Percentiles rank a stretch among this genome's conserved stretches.
Evolutionary conservation across 2,113 vertebrate species (phyloP).

Genomic region (Acanthisitta chloris): DNA sequence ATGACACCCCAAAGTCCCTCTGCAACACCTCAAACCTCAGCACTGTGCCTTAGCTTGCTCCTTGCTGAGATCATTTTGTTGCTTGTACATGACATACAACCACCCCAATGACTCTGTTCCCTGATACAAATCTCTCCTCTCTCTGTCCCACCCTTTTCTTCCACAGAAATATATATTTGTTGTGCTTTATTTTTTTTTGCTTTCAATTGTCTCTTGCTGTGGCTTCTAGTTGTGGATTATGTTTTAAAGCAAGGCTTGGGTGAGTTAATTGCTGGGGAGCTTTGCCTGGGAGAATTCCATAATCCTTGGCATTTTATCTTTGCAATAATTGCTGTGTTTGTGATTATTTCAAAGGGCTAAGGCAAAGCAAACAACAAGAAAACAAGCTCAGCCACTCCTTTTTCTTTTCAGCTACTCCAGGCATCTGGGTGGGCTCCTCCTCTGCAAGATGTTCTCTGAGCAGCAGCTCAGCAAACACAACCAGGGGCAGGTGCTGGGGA

Average conservation of each 20-base stretch:
- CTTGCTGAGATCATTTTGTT: neutral
- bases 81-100: neutral
- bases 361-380: conserved; percentile 29
- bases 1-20: neutral
- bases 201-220: neutral
- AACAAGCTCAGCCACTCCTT: neutral
- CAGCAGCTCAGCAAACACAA: neutral
- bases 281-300: conserved; percentile 55
- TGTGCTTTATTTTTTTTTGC: neutral
- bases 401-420: neutral
- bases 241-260: conserved; percentile 41
- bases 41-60: neutral
- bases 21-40: neutral
- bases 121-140: neutral
- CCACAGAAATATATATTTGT: neutral
- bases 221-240: conserved; percentile 19
- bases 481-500: neutral
- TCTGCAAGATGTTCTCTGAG: neutral
- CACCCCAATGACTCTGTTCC: neutral
- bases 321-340: conserved; percentile 42
- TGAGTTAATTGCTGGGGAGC: conserved; percentile 47
- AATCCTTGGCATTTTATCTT: conserved; percentile 60
- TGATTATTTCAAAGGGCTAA: conserved; percentile 40
- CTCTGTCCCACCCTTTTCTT: neutral
- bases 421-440: conserved; percentile 18